Base-by-base conservation (phyloP, 2,888 invertebrate species). In the Steromphala cineraria region DNA sequence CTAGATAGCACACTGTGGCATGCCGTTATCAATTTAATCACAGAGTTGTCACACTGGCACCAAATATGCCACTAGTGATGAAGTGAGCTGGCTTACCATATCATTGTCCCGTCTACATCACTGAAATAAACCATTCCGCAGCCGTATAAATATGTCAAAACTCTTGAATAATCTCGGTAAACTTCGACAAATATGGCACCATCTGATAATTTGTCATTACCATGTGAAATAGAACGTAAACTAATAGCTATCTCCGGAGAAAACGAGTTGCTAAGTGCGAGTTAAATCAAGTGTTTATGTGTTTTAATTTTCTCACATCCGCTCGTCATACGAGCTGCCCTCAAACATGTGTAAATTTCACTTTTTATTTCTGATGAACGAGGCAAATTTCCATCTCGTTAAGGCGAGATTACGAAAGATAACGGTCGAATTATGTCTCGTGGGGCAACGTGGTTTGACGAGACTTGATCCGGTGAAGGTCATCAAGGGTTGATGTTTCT, bases 211-310 rank as follows among this genome's bases (percentile, higher is more conserved):
- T 62, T 62, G 62, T 62, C 62, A 62, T 62, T 62, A 62, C 28
- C 62, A 62, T 62, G 62, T 62, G 62, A 62, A 62, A 62, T 62
- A 28, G 62, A 62, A 62, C 62, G 62, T 62, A 62, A 62, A 62
- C 62, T 62, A 62, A 62, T 62, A 62, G 28, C 62, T 62, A 62
- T 62, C 62, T 62, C 62, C 24, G 21, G 62, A 62, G 62, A 62
- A 21, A 62, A 28, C 62, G 62, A 24, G 62, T 62, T 62, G 62
- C 62, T 62, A 62, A 62, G 62, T 28, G 62, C 13, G 62, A 28
- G 62, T 62, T 62, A 62, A 62, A 62, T 62, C 62, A 62, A 62
- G 28, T 62, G 62, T 62, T 62, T 62, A 62, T 62, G 62, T 28
- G 62, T 62, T 62, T 62, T 62, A 62, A 62, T 62, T 28, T 62